Evolutionary conservation across 2,113 vertebrate genomes (phyloP).

Genomic region (Onychostoma macrolepis): DNA sequence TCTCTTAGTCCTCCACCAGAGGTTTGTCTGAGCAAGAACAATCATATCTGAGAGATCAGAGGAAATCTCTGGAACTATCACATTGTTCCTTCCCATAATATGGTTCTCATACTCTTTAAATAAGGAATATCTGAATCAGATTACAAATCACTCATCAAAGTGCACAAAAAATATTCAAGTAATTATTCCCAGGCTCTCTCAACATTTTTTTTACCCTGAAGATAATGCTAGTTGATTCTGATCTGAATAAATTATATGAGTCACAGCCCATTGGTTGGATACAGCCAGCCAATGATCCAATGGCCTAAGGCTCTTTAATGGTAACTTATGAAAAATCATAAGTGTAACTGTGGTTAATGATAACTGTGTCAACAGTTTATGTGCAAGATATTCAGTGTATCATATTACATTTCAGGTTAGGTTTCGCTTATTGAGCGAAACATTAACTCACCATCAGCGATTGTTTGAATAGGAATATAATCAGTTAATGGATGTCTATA

Average conservation of each 20-base stretch:
- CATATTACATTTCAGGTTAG: neutral
- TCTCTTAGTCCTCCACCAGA: neutral
- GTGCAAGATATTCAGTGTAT: slow-evolving; percentile 11
- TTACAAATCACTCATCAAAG: slow-evolving; percentile 52
- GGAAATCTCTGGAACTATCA: slow-evolving; percentile 32
- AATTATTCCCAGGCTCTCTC: slow-evolving; percentile 52
- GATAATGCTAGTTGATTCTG: slow-evolving; percentile 42
- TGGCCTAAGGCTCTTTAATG: neutral
- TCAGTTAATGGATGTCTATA: slow-evolving; percentile 5
- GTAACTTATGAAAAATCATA: slow-evolving; percentile 15
- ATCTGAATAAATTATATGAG: slow-evolving; percentile 48
- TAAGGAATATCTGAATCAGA: slow-evolving; percentile 32
- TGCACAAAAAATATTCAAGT: slow-evolving; percentile 33
- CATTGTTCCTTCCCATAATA: slow-evolving; percentile 32
- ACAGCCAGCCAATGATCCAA: slow-evolving; percentile 7
- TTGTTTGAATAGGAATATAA: slow-evolving; percentile 22
- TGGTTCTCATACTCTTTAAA: slow-evolving; percentile 35
- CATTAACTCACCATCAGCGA: slow-evolving; percentile 20
- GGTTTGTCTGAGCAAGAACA: slow-evolving; percentile 31
- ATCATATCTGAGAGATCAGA: slow-evolving; percentile 40
- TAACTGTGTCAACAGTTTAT: slow-evolving; percentile 22
- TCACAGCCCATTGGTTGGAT: slow-evolving; percentile 18
- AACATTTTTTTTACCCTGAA: neutral
- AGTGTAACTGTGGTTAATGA: slow-evolving; percentile 11
- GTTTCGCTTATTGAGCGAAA: neutral